Base-by-base conservation (phyloP, 2,888 invertebrate genomes). In the Euphydryas editha region DNA sequence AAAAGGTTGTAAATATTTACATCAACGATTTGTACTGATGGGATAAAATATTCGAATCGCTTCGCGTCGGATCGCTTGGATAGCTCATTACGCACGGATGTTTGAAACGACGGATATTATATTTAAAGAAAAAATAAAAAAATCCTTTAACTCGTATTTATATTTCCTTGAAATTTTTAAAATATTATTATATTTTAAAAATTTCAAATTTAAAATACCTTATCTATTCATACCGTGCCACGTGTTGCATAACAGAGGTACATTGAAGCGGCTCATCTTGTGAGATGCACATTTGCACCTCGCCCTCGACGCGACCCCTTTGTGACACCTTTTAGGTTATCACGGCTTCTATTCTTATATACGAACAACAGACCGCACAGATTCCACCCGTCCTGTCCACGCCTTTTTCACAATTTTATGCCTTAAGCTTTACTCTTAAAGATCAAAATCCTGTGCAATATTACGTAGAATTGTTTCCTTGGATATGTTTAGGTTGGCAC, bases 251-350 rank as follows among this genome's bases (percentile, higher is more conserved):
- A 67, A 67, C 71, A 46, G 65, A 67, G 55, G 72, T 69, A 74
- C 72, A 72, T 72, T 74, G 67, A 68, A 71, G 75, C 75, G 72
- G 73, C 75, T 79, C 78, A 78, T 78, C 75, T 76, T 73, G 72
- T 80, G 82, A 81, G 83, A 84, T 85, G 86, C 84, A 82, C 82
- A 81, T 82, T 85, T 82, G 79, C 82, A 80, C 81, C 76, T 67
- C 70, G 72, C 71, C 72, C 71, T 74, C 71, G 46, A 68, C 68
- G 69, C 74, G 79, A 79, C 81, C 81, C 78, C 79, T 79, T 80
- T 79, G 76, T 80, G 73, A 73, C 80, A 77, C 79, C 79, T 80
- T 78, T 79, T 78, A 78, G 74, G 77, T 80, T 79, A 81, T 81
- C 77, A 78, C 74, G 73, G 70, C 72, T 62, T 47, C 69, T 69